These are phyloP conservation scores for Eciton burchellii DNA, from an alignment of 1,140 invertebrate species.

Conservation along the genomic window DNA sequence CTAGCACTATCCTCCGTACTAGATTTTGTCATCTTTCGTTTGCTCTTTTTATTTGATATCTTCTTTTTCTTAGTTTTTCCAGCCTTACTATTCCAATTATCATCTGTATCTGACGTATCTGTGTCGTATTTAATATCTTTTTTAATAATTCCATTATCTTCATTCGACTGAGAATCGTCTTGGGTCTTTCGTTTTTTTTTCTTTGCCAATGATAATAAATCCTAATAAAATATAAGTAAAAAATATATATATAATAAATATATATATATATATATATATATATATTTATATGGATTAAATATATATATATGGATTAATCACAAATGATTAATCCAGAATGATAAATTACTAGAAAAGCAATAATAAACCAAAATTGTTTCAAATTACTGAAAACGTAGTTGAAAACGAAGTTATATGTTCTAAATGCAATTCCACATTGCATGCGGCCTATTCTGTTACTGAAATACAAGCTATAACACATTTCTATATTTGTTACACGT, in stretches of 20 bases:
- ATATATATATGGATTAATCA: background rate
- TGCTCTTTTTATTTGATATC: constrained; percentile 79
- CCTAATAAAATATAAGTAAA: constrained; percentile 86
- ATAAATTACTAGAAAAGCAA: background rate
- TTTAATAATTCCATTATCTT: constrained; percentile 84
- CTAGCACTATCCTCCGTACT: constrained; percentile 86
- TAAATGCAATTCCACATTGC: constrained; percentile 8
- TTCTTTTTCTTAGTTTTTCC: constrained; percentile 88
- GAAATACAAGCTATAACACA: background rate
- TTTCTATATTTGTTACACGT: background rate
- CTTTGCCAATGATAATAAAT: constrained; percentile 94
- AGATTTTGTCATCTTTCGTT: constrained; percentile 85
- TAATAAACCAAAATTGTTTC: background rate
- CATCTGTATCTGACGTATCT: constrained; percentile 91
- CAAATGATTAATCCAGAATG: background rate
- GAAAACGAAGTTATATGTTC: constrained; percentile 12
- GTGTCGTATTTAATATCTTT: constrained; percentile 86
- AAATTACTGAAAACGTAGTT: background rate
- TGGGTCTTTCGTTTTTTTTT: constrained; percentile 90
- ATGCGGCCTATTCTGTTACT: background rate
- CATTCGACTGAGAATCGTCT: constrained; percentile 86
- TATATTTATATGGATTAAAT: background rate
- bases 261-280: background rate
- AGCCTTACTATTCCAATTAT: constrained; percentile 89
- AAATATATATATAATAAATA: constrained; percentile 1